Evolutionary conservation across 1,140 invertebrate genomes (phyloP).

Genomic region (Chelonus insularis): DNA sequence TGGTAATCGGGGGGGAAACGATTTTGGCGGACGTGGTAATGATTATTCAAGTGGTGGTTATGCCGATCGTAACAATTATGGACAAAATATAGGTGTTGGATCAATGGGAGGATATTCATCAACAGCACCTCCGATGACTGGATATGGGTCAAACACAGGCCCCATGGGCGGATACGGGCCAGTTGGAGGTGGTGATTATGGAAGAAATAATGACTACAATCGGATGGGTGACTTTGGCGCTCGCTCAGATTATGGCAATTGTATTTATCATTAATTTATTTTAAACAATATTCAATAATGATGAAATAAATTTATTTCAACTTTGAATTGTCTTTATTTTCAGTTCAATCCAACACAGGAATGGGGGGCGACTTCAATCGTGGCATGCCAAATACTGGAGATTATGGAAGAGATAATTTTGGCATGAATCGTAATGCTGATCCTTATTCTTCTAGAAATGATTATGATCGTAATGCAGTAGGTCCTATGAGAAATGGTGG

Average conservation of each 20-base stretch:
- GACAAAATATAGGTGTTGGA: slow-evolving; percentile 50
- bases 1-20: slow-evolving; percentile 47
- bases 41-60: slow-evolving; percentile 43
- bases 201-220: slow-evolving; percentile 49
- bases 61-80: slow-evolving; percentile 52
- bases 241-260: slow-evolving; percentile 52
- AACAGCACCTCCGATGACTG: too few relatives aligned
- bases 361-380: slow-evolving; percentile 56
- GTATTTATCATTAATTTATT: slow-evolving; percentile 1
- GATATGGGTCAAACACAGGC: too few relatives aligned
- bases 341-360: slow-evolving; percentile 44
- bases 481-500: slow-evolving; percentile 59
- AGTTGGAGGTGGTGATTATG: slow-evolving; percentile 51
- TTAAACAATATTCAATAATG: background rate
- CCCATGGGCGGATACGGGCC: slow-evolving; percentile 54
- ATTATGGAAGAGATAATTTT: slow-evolving; percentile 57
- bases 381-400: slow-evolving; percentile 51
- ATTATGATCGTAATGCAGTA: slow-evolving; percentile 54
- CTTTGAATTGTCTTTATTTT: too few relatives aligned
- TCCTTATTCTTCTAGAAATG: slow-evolving; percentile 52
- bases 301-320: background rate
- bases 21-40: slow-evolving; percentile 41
- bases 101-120: slow-evolving; percentile 54
- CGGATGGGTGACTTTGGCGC: slow-evolving; percentile 51
- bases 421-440: slow-evolving; percentile 53